Evolutionary conservation across 2,797 vertebrate species (phyloP).

Genomic region (Poecilia velifera): DNA sequence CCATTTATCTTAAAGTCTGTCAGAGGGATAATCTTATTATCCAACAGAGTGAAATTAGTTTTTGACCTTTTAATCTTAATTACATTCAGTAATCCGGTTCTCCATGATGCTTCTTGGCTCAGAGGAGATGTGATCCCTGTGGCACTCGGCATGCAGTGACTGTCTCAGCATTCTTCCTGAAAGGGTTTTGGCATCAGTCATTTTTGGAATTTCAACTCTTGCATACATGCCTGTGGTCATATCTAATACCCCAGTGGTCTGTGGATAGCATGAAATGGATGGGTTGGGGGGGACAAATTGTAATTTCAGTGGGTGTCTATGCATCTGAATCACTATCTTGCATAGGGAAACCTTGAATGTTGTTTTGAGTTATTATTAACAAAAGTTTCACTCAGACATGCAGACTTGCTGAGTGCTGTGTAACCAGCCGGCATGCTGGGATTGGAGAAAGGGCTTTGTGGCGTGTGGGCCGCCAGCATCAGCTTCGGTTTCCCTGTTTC

Average conservation of each 20-base stretch:
- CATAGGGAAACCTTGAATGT: constrained; percentile 22
- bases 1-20: neutral
- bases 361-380: constrained; percentile 58
- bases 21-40: constrained; percentile 39
- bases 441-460: constrained; percentile 69
- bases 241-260: constrained; percentile 29
- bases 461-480: constrained; percentile 64
- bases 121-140: constrained; percentile 44
- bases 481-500: constrained; percentile 70
- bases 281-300: constrained; percentile 6
- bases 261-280: constrained; percentile 35
- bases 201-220: constrained; percentile 32
- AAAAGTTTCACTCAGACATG: constrained; percentile 52
- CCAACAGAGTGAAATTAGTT: constrained; percentile 34
- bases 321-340: constrained; percentile 18
- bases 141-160: constrained; percentile 49
- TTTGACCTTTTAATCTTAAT: neutral
- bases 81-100: constrained; percentile 34
- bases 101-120: constrained; percentile 40
- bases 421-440: constrained; percentile 52
- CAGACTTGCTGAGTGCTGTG: constrained; percentile 64
- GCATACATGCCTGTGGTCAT: constrained; percentile 49
- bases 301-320: constrained; percentile 30
- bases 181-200: constrained; percentile 40
- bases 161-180: constrained; percentile 44